These are phyloP conservation scores for Caenorhabditis doughertyi DNA, from an alignment of 2,888 invertebrate genomes.

Conservation along the genomic window DNA sequence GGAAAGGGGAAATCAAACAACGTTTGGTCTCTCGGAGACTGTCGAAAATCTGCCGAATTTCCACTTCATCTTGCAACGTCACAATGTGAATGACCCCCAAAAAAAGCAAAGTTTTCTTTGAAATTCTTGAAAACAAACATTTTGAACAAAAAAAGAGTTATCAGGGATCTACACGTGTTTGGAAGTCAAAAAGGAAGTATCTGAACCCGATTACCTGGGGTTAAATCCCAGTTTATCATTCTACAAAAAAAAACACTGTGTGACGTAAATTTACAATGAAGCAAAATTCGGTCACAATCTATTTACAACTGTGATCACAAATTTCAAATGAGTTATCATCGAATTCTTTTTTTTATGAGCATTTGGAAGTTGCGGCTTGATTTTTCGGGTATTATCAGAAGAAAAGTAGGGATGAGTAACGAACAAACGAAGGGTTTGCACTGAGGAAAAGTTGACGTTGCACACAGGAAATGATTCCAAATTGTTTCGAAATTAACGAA, in stretches of 20 bases:
- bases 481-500: conserved; percentile 50
- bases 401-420: conserved; percentile 25
- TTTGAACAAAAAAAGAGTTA: background rate
- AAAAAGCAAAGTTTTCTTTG: conserved; percentile 22
- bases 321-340: background rate
- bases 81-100: conserved; percentile 38
- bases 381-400: conserved; percentile 22
- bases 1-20: background rate
- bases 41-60: conserved; percentile 26
- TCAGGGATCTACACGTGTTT: conserved; percentile 2
- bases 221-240: conserved; percentile 25
- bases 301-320: conserved; percentile 11
- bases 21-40: conserved; percentile 22
- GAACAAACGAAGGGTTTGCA: background rate
- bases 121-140: conserved; percentile 24
- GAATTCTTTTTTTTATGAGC: background rate
- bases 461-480: conserved; percentile 48
- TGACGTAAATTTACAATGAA: conserved; percentile 32
- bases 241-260: background rate
- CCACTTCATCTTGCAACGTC: conserved; percentile 50
- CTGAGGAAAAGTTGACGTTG: conserved; percentile 39
- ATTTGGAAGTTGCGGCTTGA: background rate
- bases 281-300: conserved; percentile 16
- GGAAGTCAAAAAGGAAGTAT: background rate
- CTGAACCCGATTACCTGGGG: conserved; percentile 10